Evolutionary conservation across 2,113 vertebrate genomes (phyloP).

Genomic region (Pithys albifrons): DNA sequence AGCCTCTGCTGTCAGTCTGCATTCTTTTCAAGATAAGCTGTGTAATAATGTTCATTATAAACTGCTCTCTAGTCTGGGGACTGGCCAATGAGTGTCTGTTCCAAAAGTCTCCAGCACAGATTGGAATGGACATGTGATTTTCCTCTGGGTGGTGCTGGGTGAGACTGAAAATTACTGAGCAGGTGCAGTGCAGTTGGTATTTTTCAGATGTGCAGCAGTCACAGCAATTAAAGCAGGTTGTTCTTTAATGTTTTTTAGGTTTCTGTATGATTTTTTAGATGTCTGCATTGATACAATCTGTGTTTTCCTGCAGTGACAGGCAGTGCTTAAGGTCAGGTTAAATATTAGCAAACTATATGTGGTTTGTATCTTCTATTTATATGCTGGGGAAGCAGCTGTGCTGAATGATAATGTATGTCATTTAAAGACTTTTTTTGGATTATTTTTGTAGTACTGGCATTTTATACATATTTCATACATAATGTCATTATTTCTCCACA

Average conservation of each 20-base stretch:
- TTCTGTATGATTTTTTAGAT: not conserved
- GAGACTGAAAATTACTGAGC: not conserved
- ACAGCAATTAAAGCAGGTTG: not conserved
- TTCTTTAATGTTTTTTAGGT: not conserved
- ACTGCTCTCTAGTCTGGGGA: not conserved
- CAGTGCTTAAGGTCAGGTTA: not conserved
- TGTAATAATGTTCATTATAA: not conserved
- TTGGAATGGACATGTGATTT: not conserved
- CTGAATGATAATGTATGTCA: not conserved
- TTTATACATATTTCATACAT: not conserved
- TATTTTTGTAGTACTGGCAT: not conserved
- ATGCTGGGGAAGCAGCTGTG: not conserved
- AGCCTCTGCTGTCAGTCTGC: not conserved
- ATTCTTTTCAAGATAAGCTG: not conserved
- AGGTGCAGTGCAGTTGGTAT: not conserved
- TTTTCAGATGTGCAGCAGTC: not conserved
- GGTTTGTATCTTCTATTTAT: not conserved
- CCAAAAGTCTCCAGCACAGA: not conserved
- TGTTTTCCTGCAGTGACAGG: not conserved
- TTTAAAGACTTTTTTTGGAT: not conserved
- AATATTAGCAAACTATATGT: not conserved
- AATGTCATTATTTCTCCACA: not conserved
- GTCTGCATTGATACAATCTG: not conserved
- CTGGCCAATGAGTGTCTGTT: not conserved
- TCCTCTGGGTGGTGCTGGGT: not conserved